Base-by-base conservation (phyloP, 35 echinoderm and acorn worm genomes). In the Strongylocentrotus purpuratus region DNA sequence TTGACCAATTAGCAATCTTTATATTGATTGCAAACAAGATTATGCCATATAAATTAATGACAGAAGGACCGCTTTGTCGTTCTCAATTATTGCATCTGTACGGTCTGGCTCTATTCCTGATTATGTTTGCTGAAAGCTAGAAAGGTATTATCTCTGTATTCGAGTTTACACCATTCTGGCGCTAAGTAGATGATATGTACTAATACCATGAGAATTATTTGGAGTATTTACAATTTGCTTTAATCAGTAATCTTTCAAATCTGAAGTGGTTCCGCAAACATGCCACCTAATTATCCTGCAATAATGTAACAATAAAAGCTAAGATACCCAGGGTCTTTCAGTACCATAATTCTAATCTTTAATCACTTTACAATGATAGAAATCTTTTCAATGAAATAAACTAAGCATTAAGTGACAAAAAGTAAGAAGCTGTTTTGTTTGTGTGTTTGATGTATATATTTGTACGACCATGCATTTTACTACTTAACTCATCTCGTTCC, bases 381-480 rank as follows among this genome's bases (percentile, higher is more conserved):
- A 78, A 78, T 78, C 65, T 78, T 17, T 78, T 78, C 28, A 78
- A 7, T 78, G 65, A 78, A 78, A 78, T 22, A 78, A 78, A 78
- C 4, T 78, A 78, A n/a, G 65, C 28, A 78, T 5, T 78, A 78
- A 28, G 5, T 28, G 28, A 71, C 18, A 28, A 78, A 7, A n/a
- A 78, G 65, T 78, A 78, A 78, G 65, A 78, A 78, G 20, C 65
- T 78, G 20, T 78, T 89, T 35, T 89, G 32, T 46, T 89, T 46
- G 33, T 45, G 33, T 89, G 25, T 89, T 89, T 89, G 87, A 45
- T 33, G 87, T 89, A 20, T 15, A 46, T 89, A 9, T 89, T 89
- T 89, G 87, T 45, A 46, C 6, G 87, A 28, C 87, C 87, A 89
- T 89, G 87, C 87, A 46, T 89, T 89, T 89, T 89, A 89, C 87